Conservation (phyloP, 2,797 vertebrate species). For the Pampus argenteus region DNA sequence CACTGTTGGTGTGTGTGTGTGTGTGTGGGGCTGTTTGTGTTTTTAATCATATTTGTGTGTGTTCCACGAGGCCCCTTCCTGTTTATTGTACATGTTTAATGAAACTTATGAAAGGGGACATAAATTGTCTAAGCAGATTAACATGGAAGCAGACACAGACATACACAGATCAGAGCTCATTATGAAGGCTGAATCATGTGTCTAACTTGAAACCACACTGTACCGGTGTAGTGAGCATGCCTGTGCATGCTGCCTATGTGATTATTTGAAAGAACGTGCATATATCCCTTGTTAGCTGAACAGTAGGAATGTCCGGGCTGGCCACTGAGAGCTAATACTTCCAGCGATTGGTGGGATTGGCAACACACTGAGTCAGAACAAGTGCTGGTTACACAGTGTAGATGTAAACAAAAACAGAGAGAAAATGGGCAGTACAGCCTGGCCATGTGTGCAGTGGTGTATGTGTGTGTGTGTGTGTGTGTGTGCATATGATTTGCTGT, state of each 20-base stretch:
- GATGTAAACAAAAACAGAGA: constrained; percentile 74
- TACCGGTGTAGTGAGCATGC: constrained; percentile 36
- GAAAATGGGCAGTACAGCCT: constrained; percentile 22
- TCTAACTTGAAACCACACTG: constrained; percentile 43
- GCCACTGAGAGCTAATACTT: constrained; percentile 38
- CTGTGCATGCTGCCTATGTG: constrained; percentile 53
- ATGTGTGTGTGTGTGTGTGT: too few species aligned
- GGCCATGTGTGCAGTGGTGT: constrained; percentile 15
- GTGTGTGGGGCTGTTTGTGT: not conserved
- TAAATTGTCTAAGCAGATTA: constrained; percentile 3
- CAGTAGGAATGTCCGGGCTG: constrained; percentile 62
- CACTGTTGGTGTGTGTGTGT: not conserved
- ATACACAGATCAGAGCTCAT: constrained; percentile 25
- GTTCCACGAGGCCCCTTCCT: constrained; percentile 49
- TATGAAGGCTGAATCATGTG: constrained; percentile 42
- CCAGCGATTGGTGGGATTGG: constrained; percentile 53
- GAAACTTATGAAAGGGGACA: constrained; percentile 19
- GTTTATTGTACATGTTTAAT: constrained; percentile 46
- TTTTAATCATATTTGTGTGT: constrained; percentile 7
- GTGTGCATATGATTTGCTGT: constrained; percentile 6
- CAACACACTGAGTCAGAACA: constrained; percentile 59
- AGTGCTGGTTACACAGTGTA: constrained; percentile 9
- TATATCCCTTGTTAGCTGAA: constrained; percentile 59
- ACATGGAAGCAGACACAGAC: constrained; percentile 7
- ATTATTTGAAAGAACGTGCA: constrained; percentile 66